Evolutionary conservation across 2,797 vertebrate species (phyloP), one percentile per base, ranked within the genome.

Genomic region (Chromis chromis): DNA sequence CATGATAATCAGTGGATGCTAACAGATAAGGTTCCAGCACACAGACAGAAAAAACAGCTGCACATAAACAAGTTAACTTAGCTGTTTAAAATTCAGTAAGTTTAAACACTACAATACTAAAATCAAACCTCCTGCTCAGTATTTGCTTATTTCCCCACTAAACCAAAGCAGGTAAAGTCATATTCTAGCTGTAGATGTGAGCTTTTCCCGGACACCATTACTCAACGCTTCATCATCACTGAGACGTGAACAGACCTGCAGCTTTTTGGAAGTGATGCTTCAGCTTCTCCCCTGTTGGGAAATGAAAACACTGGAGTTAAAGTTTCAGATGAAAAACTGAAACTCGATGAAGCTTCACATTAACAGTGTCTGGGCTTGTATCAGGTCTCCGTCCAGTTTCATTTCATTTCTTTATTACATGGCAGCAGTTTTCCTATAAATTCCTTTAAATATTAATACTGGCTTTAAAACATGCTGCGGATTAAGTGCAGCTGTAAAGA

Each of bases 201-300:
- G 68, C 24, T 33, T 68, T 79, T 65, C 65, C 54, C 54, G 36
- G 27, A 21, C 4, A 4, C 21, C 10, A 4, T 86, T 80, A 85
- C 66, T 86, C 74, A 80, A 46, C 50, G 63, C 16, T 27, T 76
- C 58, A 28, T 31, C 61, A 53, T 80, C 46, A 49, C 58, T 59
- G 19, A 27, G 66, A 74, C 82, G 31, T 66, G 88, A 87, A 74
- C 52, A 66, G 65, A 84, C 90, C 59, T 87, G 89, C 31, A 67
- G 48, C 36, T 73, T 76, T 70, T 68, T n/a, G 55, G 65, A 81
- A 83, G 25, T 50, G 14, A 63, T 62, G 46, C 58, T 62, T 78
- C 25, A 36, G 40, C 57, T 22, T 46, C 16, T 3, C 8, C 19
- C 50, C 33, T 74, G 52, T 68, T 73, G 44, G 10, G 33, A 63